These are phyloP conservation scores for Belonocnema kinseyi DNA, from an alignment of 1,140 invertebrate genomes.

Conservation along the genomic window DNA sequence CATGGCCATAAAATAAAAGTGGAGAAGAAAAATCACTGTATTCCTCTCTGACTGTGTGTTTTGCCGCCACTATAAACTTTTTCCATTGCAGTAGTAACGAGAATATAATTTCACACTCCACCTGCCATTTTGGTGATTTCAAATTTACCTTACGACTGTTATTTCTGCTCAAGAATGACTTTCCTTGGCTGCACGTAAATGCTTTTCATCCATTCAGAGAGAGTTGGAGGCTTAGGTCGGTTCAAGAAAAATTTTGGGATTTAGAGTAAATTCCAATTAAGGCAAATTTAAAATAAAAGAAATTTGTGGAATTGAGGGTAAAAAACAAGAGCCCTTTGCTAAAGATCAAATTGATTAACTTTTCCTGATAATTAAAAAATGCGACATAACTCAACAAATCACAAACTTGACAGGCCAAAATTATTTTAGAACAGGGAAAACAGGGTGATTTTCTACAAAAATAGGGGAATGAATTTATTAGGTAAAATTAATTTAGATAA, in stretches of 20 bases:
- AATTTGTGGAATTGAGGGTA: too few species aligned
- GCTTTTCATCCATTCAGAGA: neutral
- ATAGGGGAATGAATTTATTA: too few species aligned
- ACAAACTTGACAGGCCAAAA: too few species aligned
- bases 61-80: constrained; percentile 4
- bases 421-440: too few species aligned
- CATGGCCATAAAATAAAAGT: neutral
- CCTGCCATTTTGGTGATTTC: constrained; percentile 24
- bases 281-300: too few species aligned
- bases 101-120: constrained; percentile 24
- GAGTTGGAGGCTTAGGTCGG: neutral
- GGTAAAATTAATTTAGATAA: too few species aligned
- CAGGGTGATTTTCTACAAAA: too few species aligned
- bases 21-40: constrained; percentile 3
- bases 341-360: too few species aligned
- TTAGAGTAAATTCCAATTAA: neutral
- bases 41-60: neutral
- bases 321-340: too few species aligned
- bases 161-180: constrained; percentile 9
- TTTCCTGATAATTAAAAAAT: too few species aligned
- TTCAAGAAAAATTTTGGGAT: neutral
- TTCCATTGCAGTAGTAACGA: constrained; percentile 1
- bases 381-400: too few species aligned
- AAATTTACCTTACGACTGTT: constrained; percentile 14
- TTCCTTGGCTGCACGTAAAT: neutral